Percentiles rank a stretch among this genome's conserved stretches.
These are phyloP conservation scores for Marasmarcha lunaedactyla DNA, from an alignment of 2,888 invertebrate species.

Conservation along the genomic window DNA sequence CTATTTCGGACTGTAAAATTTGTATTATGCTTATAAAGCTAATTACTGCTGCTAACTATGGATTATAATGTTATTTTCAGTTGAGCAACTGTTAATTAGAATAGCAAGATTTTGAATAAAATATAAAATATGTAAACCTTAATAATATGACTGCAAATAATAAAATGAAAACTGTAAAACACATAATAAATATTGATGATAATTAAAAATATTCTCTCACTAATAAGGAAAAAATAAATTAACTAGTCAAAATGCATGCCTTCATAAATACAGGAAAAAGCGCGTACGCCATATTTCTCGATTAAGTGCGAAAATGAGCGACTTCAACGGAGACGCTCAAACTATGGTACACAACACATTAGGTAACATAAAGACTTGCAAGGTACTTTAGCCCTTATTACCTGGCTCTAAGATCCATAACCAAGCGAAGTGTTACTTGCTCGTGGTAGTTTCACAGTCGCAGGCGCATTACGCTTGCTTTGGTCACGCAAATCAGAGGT, in stretches of 20 bases:
- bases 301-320: slow-evolving; percentile 62
- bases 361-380: no score
- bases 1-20: slow-evolving; percentile 44
- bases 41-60: slow-evolving; percentile 6
- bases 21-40: slow-evolving; percentile 17
- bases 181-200: no score
- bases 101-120: no score
- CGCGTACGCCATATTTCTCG: slow-evolving; percentile 66
- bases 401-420: no score
- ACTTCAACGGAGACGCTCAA: not conserved
- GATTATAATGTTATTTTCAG: slow-evolving; percentile 13
- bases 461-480: slow-evolving; percentile 44
- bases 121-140: no score
- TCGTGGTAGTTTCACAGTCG: not conserved
- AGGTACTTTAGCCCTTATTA: no score
- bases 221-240: slow-evolving; percentile 64
- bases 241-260: slow-evolving; percentile 36
- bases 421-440: no score
- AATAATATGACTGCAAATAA: no score
- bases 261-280: slow-evolving; percentile 68
- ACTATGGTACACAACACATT: no score
- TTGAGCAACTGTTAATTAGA: no score
- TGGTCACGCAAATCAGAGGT: slow-evolving; percentile 65
- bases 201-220: slow-evolving; percentile 16
- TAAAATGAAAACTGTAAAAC: no score